Percentiles rank a stretch among this genome's conserved stretches.
phyloP scores from a whole-genome alignment of 2,113 vertebrate species.

The Pelecanoides urinatrix region DNA sequence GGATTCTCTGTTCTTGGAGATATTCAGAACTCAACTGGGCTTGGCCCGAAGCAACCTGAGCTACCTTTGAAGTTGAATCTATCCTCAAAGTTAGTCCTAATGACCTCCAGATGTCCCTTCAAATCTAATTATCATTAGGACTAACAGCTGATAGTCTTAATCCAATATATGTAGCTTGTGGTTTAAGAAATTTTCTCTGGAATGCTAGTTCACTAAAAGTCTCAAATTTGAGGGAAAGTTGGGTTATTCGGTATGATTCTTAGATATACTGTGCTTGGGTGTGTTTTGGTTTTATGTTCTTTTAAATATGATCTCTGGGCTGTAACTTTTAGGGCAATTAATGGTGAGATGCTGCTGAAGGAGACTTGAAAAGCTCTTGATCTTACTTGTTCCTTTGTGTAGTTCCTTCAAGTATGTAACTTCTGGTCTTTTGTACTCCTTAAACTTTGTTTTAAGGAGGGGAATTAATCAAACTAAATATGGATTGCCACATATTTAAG shows the following conservation, averaged over 20 bases:
- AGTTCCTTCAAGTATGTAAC: not conserved
- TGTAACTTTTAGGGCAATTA: not conserved
- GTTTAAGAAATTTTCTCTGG: not conserved
- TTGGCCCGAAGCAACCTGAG: not conserved
- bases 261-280: not conserved
- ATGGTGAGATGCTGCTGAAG: not conserved
- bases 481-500: not conserved
- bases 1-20: not conserved
- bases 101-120: not conserved
- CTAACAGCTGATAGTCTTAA: not conserved
- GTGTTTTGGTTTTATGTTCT: not conserved
- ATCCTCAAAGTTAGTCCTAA: not conserved
- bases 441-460: not conserved
- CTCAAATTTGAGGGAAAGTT: not conserved
- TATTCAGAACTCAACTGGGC: not conserved
- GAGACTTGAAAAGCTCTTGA: not conserved
- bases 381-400: not conserved
- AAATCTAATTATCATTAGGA: not conserved
- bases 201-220: not conserved
- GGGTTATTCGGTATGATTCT: not conserved
- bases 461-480: not conserved
- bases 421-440: not conserved
- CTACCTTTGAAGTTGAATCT: not conserved
- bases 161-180: not conserved
- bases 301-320: not conserved